These are phyloP conservation scores for Drosophila setosimentum DNA, from an alignment of 2,888 invertebrate genomes.

Conservation along the genomic window DNA sequence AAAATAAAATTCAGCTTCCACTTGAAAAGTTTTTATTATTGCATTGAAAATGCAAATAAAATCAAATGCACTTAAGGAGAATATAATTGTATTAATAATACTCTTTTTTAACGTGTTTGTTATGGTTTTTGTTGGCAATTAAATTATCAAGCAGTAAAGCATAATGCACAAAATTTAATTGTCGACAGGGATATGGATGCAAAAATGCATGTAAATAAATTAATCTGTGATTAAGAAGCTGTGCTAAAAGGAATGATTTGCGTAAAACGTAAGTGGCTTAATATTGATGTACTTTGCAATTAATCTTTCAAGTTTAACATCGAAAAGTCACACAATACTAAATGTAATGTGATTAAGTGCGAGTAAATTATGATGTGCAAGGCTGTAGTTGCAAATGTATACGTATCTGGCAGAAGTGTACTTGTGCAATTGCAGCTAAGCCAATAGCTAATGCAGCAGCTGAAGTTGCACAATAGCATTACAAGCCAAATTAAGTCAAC, in stretches of 20 bases:
- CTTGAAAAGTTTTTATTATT: constrained; percentile 42
- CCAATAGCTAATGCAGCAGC: constrained; percentile 32
- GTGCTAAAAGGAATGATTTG: constrained; percentile 7
- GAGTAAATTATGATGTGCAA: constrained; percentile 34
- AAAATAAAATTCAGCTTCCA: constrained; percentile 47
- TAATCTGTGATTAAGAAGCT: constrained; percentile 45
- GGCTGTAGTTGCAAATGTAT: neutral
- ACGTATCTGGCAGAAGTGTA: neutral
- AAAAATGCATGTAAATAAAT: constrained; percentile 16
- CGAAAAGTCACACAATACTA: neutral
- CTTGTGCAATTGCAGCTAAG: constrained; percentile 34
- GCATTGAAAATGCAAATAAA: constrained; percentile 15
- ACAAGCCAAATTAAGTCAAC: constrained; percentile 60
- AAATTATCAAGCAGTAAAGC: constrained; percentile 41
- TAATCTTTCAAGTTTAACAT: neutral
- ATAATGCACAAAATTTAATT: constrained; percentile 14
- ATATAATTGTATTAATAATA: constrained; percentile 39
- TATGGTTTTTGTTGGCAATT: constrained; percentile 49
- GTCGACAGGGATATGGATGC: constrained; percentile 12
- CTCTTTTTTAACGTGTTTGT: neutral
- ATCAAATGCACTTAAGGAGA: constrained; percentile 11
- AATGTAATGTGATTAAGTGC: constrained; percentile 21
- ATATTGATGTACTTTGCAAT: constrained; percentile 16
- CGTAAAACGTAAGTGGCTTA: constrained; percentile 11
- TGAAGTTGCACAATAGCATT: constrained; percentile 51